Base-by-base conservation (phyloP, 2,888 invertebrate species). In the Adelognathus sp. region DNA sequence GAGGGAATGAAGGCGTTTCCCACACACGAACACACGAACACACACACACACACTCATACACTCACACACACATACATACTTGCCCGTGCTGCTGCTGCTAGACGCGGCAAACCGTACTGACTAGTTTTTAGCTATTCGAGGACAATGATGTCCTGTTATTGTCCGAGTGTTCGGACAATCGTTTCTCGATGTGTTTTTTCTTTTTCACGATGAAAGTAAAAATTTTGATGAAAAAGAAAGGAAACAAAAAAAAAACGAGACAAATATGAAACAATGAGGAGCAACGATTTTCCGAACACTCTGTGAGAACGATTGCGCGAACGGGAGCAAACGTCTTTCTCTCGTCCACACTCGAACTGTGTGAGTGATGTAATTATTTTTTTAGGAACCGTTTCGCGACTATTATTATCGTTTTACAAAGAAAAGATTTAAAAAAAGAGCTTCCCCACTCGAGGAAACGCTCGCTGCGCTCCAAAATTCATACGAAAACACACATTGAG, bases 361-460 rank as follows among this genome's bases (percentile, higher is more conserved):
- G 66, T 50, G 71, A 74, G 64, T 52, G 41, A 67, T 33, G 9
- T 36, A 3, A 4, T 24, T 50, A 14, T 50, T 21, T 50, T 50
- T 50, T 72, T 61, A 66, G 61, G 67, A 24, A 72, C 56, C 56
- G 67, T 67, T 78, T 69, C 50, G 39, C 58, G 52, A 63, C 36
- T 80, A 61, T 63, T 16, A 52, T 78, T 73, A n/a, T n/a, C n/a
- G n/a, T n/a, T n/a, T n/a, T n/a, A n/a, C n/a, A n/a, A n/a, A n/a
- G n/a, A n/a, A n/a, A n/a, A n/a, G n/a, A n/a, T n/a, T n/a, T n/a
- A n/a, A n/a, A n/a, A 33, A 69, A 69, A 76, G 77, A 76, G 80
- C 81, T 81, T 79, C 77, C 77, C 77, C 24, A 63, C 74, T 69
- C 69, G 72, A 75, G 80, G 64, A 73, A 75, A 73, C 56, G 75